Evolutionary conservation across 2,797 vertebrate genomes (phyloP).

Genomic region (Sebastes jordani): DNA sequence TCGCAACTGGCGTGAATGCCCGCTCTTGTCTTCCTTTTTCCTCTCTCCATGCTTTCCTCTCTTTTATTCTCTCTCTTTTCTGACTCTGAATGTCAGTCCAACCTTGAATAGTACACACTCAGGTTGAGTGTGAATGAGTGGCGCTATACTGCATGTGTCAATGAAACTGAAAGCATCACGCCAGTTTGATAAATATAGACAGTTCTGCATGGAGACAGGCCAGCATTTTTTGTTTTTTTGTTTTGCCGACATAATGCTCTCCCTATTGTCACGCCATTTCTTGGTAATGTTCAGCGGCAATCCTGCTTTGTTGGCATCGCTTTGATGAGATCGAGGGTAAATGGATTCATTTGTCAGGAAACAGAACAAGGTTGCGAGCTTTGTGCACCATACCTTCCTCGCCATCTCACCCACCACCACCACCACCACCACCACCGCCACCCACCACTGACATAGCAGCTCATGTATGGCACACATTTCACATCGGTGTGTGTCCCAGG

Average conservation of each 20-base stretch:
- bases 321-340: conserved; percentile 62
- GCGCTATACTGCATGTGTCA: conserved; percentile 53
- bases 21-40: conserved; percentile 19
- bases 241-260: conserved; percentile 36
- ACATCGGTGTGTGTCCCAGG: conserved; percentile 17
- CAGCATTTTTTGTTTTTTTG: not conserved
- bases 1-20: conserved; percentile 3
- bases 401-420: conserved; percentile 33
- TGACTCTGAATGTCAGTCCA: conserved; percentile 56
- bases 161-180: conserved; percentile 44
- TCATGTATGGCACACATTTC: conserved; percentile 16
- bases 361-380: conserved; percentile 27
- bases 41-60: conserved; percentile 1
- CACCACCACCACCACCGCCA: conserved; percentile 25
- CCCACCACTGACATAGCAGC: conserved; percentile 7
- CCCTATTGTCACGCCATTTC: conserved; percentile 44
- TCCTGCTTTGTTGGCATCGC: conserved; percentile 60
- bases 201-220: conserved; percentile 72
- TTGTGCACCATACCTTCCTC: conserved; percentile 42
- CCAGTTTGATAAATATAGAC: conserved; percentile 65
- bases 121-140: conserved; percentile 58
- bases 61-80: conserved; percentile 3
- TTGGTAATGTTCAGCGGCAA: conserved; percentile 35
- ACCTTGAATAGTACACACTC: conserved; percentile 60
- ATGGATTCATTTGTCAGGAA: conserved; percentile 30